Evolutionary conservation across 2,113 vertebrate genomes (phyloP), one percentile per base, ranked within the genome.

Genomic region (Acanthisitta chloris): DNA sequence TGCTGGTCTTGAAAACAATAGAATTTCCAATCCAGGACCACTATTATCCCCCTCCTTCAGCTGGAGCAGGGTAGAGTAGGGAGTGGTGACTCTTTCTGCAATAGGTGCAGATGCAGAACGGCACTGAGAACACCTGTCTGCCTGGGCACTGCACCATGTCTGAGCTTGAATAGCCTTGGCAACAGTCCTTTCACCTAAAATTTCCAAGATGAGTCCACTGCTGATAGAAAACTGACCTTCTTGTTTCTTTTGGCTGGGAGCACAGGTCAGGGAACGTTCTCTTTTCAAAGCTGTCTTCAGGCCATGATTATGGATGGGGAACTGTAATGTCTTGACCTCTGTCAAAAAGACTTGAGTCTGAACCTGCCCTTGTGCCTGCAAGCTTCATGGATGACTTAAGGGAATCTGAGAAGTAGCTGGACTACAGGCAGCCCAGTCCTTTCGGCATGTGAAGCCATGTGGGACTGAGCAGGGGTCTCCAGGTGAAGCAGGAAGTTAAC

Each of bases 391-490:
- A 23, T 55, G 24, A 40, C 26, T 57, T 88, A 8, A 82, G 36
- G 8, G 26, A 79, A 62, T 81, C 17, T 79, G 29, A 88, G 66
- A 88, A 84, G n/a, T 13, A 31, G 10, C 5, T 90, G 57, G 6
- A 21, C 26, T 64, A 8, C 8, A 17, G 14, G 4, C 8, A 90
- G 10, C 1, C 5, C 23, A 10, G 9, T 79, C 6, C 4, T 51
- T 76, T 59, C 8, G 12, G 12, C 12, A 21, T 16, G 10, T 58
- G 21, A 73, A n/a, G 4, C 43, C 0, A 0, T 28, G n/a, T n/a
- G n/a, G n/a, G n/a, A n/a, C n/a, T n/a, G n/a, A n/a, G n/a, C n/a
- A n/a, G n/a, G n/a, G n/a, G n/a, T n/a, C n/a, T n/a, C n/a, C n/a
- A n/a, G n/a, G n/a, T n/a, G n/a, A n/a, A n/a, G n/a, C n/a, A n/a